phyloP scores from a whole-genome alignment of 64 coral and sea anemone species.

The Anthopleura sola region DNA sequence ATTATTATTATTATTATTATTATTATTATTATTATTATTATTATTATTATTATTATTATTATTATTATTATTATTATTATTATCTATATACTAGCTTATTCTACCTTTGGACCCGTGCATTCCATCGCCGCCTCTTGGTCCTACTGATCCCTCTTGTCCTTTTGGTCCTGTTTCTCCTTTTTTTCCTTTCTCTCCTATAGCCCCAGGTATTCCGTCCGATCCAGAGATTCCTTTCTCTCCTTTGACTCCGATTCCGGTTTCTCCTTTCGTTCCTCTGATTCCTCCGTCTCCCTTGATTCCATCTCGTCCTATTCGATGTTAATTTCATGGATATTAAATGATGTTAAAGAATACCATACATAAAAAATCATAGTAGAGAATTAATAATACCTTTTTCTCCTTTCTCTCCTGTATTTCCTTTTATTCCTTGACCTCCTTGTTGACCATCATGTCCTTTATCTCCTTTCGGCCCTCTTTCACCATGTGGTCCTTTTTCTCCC shows the following conservation, averaged over 20 bases:
- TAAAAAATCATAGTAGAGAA: too few species aligned
- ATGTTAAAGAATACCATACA: neutral
- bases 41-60: too few species aligned
- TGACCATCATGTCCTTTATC: neutral
- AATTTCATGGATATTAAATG: neutral
- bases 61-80: neutral
- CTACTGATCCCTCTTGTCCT: neutral
- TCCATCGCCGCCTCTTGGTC: neutral
- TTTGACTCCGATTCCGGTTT: neutral
- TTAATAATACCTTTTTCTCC: neutral
- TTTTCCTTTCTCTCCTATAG: neutral
- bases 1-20: too few species aligned
- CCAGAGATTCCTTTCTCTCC: constrained; percentile 6
- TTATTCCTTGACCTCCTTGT: neutral
- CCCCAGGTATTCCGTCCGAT: neutral
- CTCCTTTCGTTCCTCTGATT: neutral
- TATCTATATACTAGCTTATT: neutral
- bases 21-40: too few species aligned
- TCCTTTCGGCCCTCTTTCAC: neutral
- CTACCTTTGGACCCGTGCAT: neutral
- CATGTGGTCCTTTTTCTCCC: neutral
- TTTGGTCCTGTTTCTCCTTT: constrained; percentile 9
- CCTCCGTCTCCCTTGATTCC: neutral
- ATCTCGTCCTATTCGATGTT: neutral
- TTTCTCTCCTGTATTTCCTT: neutral